These are phyloP conservation scores for Griposia aprilina DNA, from an alignment of 2,888 invertebrate genomes.

Conservation along the genomic window DNA sequence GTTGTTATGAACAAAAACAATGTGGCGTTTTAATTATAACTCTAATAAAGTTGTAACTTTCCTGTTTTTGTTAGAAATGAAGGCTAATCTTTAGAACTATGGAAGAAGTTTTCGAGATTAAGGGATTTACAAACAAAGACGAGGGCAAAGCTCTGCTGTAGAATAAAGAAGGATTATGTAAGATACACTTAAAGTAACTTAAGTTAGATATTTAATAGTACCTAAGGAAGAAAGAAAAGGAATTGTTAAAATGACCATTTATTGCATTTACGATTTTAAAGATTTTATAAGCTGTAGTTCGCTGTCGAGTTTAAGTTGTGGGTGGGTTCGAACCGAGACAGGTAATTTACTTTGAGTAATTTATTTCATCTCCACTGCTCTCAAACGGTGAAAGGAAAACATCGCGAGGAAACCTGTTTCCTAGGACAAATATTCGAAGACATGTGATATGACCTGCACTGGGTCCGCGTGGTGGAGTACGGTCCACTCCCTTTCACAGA, in stretches of 20 bases:
- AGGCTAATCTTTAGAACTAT: slow-evolving; percentile 29
- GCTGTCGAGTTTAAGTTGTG: not conserved
- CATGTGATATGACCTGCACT: too few relatives aligned
- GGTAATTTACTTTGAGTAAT: not conserved
- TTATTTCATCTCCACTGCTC: not conserved
- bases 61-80: slow-evolving; percentile 44
- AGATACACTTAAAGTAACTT: not conserved
- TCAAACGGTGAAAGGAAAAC: not conserved
- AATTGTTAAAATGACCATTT: not conserved
- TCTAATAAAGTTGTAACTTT: slow-evolving; percentile 45
- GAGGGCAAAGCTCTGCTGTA: not conserved
- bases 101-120: slow-evolving; percentile 47
- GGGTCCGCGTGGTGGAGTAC: too few relatives aligned
- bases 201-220: not conserved
- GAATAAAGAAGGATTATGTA: slow-evolving; percentile 10
- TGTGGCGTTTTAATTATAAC: slow-evolving; percentile 54
- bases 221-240: not conserved
- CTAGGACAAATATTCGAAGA: not conserved
- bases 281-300: not conserved
- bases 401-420: not conserved
- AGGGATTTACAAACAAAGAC: slow-evolving; percentile 35
- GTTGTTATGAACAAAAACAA: slow-evolving; percentile 22
- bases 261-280: not conserved
- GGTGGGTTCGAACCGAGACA: not conserved
- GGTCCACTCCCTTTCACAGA: not conserved